These are phyloP conservation scores for Aurelia aurita complex sp. Pacific DNA, from an alignment of 30 jellyfish, hydroid and myxozoan species.

Conservation along the genomic window DNA sequence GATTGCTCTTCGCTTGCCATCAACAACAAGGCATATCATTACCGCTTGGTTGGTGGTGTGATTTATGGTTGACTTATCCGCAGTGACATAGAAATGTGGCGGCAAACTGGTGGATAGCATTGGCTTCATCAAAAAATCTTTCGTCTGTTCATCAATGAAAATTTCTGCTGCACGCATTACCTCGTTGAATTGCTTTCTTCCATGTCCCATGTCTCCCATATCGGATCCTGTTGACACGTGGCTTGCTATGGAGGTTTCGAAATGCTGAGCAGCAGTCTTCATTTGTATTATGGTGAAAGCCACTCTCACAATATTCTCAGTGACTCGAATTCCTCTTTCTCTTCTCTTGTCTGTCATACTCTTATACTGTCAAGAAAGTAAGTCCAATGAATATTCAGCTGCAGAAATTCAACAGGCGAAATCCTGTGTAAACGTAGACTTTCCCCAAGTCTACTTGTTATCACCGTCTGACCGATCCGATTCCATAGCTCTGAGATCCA, in stretches of 20 bases:
- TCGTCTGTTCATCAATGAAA: conserved; percentile 7
- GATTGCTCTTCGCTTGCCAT: conserved; percentile 32
- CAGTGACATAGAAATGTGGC: conserved; percentile 45
- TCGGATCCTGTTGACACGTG: conserved; percentile 56
- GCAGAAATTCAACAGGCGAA: too few relatives aligned
- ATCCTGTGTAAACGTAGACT: too few relatives aligned
- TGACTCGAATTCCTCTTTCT: conserved; percentile 17
- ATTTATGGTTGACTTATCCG: conserved; percentile 40
- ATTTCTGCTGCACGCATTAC: conserved; percentile 11
- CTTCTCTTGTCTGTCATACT: conserved; percentile 20
- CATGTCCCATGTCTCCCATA: conserved; percentile 55
- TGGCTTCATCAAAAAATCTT: neutral
- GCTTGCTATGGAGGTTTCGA: conserved; percentile 34
- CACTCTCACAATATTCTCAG: conserved; percentile 26
- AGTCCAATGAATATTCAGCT: too few relatives aligned
- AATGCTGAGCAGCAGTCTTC: conserved; percentile 39
- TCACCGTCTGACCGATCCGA: too few relatives aligned
- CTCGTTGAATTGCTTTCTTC: conserved; percentile 28
- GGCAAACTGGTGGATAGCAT: conserved; percentile 16
- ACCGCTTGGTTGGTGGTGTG: conserved; percentile 38
- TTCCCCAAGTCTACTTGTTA: too few relatives aligned
- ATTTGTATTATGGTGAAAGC: conserved; percentile 21
- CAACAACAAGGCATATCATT: conserved; percentile 24
- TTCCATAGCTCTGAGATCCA: too few relatives aligned
- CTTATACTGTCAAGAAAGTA: conserved; percentile 17